These are phyloP conservation scores for Numenius phaeopus DNA, from an alignment of 2,797 vertebrate species.

Conservation along the genomic window DNA sequence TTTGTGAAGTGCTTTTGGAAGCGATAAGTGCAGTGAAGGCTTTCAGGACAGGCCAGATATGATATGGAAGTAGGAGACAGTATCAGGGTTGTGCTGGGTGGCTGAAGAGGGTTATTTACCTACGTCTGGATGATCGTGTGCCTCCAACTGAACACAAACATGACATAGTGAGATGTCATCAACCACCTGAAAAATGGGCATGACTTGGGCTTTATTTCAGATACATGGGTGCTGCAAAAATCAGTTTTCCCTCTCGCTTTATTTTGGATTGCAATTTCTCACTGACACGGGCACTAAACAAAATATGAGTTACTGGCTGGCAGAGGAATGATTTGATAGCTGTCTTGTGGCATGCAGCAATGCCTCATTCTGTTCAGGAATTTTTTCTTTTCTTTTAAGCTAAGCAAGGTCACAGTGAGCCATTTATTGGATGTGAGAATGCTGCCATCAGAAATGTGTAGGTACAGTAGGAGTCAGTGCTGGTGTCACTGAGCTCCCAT, in stretches of 20 bases:
- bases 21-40: background rate
- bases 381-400: background rate
- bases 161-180: background rate
- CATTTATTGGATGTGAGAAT: background rate
- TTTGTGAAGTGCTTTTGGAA: background rate
- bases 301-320: background rate
- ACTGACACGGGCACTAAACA: background rate
- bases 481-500: background rate
- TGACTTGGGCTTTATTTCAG: background rate
- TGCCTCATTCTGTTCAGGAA: background rate
- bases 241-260: background rate
- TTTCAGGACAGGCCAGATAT: background rate
- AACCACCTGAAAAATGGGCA: background rate
- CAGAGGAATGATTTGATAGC: background rate
- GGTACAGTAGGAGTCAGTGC: background rate
- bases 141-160: background rate
- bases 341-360: background rate
- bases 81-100: background rate
- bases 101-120: background rate
- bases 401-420: background rate
- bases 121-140: background rate
- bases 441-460: background rate
- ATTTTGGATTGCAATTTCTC: background rate
- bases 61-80: background rate
- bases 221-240: background rate